These are phyloP conservation scores for Maniola hyperantus DNA, from an alignment of 2,888 invertebrate species.

Conservation along the genomic window DNA sequence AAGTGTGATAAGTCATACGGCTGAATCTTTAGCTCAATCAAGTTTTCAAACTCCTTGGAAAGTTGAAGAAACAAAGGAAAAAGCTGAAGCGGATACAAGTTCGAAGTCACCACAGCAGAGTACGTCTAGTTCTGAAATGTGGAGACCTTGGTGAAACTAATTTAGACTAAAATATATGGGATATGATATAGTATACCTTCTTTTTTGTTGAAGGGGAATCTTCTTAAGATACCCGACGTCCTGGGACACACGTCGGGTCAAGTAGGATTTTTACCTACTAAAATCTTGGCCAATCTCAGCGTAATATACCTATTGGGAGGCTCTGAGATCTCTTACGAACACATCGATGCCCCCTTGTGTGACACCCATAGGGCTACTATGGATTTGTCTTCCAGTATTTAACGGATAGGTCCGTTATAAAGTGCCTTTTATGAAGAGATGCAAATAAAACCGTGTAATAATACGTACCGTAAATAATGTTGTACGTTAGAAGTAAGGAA, in stretches of 20 bases:
- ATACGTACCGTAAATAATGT: too few species aligned
- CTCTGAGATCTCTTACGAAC: too few species aligned
- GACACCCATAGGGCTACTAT: background rate
- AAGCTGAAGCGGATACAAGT: slow-evolving; percentile 57
- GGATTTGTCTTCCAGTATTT: slow-evolving; percentile 33
- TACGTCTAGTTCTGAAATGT: slow-evolving; percentile 66
- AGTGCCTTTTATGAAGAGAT: slow-evolving; percentile 26
- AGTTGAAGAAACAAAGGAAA: slow-evolving; percentile 39
- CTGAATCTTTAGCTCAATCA: slow-evolving; percentile 65
- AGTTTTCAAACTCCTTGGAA: slow-evolving; percentile 40
- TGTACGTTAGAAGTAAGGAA: too few species aligned
- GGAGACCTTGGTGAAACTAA: slow-evolving; percentile 65
- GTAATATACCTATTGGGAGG: too few species aligned
- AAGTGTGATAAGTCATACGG: slow-evolving; percentile 75
- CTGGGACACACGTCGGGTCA: too few species aligned
- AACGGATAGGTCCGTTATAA: slow-evolving; percentile 29
- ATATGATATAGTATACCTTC: too few species aligned
- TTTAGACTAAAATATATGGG: slow-evolving; percentile 1
- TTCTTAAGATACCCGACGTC: too few species aligned
- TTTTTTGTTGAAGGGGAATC: too few species aligned
- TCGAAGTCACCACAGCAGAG: slow-evolving; percentile 67
- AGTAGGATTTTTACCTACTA: too few species aligned
- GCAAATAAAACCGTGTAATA: background rate
- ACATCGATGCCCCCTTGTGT: too few species aligned
- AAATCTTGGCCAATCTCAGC: too few species aligned